phyloP scores from a whole-genome alignment of 2,797 vertebrate genomes.

The Silurus lanzhouensis region DNA sequence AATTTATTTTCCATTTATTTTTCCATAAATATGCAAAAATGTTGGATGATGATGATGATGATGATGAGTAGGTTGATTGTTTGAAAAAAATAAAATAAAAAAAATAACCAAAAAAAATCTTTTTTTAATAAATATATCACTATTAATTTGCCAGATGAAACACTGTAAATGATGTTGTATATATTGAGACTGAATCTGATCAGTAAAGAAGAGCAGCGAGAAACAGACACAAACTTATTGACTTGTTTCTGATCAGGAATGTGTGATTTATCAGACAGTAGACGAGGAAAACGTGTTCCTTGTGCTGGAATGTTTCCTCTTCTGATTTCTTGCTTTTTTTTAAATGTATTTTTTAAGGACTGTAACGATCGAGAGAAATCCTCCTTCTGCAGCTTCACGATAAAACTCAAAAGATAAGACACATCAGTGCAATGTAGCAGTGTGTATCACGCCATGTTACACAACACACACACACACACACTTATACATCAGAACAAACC shows the following conservation, averaged over 20 bases:
- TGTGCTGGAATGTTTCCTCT: neutral
- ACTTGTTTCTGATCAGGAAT: too few relatives aligned
- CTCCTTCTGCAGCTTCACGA: neutral
- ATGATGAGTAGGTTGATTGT: neutral
- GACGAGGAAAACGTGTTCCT: neutral
- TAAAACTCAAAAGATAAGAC: neutral
- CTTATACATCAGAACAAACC: too few relatives aligned
- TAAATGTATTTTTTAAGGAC: neutral
- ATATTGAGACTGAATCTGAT: neutral
- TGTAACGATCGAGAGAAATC: neutral
- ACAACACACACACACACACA: constrained; percentile 16
- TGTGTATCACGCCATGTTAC: neutral
- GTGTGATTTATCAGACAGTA: neutral
- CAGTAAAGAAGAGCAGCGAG: too few relatives aligned
- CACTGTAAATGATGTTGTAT: neutral
- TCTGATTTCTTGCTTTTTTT: neutral
- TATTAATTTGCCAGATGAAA: neutral
- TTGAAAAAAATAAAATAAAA: neutral
- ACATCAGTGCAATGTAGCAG: constrained; percentile 30
- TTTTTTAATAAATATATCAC: neutral
- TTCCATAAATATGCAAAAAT: constrained; percentile 16
- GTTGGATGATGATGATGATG: neutral
- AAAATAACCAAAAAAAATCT: neutral
- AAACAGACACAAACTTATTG: too few relatives aligned
- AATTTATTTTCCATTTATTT: constrained; percentile 2